Evolutionary conservation across 2,113 vertebrate species (phyloP), one percentile per base, ranked within the genome.

Genomic region (Gambusia affinis): DNA sequence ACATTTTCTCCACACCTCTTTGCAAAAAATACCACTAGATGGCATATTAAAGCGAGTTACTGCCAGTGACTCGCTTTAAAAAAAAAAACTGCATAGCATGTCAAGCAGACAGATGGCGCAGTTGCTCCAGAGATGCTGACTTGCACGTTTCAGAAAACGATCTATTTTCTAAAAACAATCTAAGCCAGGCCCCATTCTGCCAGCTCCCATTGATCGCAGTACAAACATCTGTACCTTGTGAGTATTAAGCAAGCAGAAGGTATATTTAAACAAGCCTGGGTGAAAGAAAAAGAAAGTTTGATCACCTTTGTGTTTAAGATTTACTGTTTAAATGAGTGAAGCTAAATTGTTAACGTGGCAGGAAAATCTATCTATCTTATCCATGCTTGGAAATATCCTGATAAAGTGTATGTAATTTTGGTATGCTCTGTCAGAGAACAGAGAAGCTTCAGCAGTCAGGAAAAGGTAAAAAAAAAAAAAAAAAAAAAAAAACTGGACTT

Each of bases 91-190:
- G 31, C 64, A 68, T n/a, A 75, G 70, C 77, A 51, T 33, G 42
- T 78, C 61, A 47, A 15, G 64, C 79, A 86, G 89, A 82, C 80
- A 92, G 91, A 81, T 88, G 92, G 87, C 92, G 88, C 87, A 76
- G 76, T 89, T 85, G 84, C 64, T 67, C 68, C 83, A 87, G 61
- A 85, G 44, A 84, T 81, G 80, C 83, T 81, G 80, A 87, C 79
- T 77, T 33, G 69, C 60, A 60, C 35, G 0, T 27, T 75, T 75
- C 51, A 85, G 35, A 78, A 80, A 83, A 77, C 33, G 29, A 78
- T 87, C 28, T 72, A 70, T 83, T 83, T 87, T 83, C 51, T 88
- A 22, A 47, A 85, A 89, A 85, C 86, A 78, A 84, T 70, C 75
- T 33, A 64, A 84, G 73, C 31, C 72, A 31, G 73, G 72, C 67